A percentile compares a stretch with the other conserved stretches of the same genome.
These are phyloP conservation scores for Dipodomys spectabilis DNA, from an alignment of 2,113 vertebrate species.

Conservation along the genomic window DNA sequence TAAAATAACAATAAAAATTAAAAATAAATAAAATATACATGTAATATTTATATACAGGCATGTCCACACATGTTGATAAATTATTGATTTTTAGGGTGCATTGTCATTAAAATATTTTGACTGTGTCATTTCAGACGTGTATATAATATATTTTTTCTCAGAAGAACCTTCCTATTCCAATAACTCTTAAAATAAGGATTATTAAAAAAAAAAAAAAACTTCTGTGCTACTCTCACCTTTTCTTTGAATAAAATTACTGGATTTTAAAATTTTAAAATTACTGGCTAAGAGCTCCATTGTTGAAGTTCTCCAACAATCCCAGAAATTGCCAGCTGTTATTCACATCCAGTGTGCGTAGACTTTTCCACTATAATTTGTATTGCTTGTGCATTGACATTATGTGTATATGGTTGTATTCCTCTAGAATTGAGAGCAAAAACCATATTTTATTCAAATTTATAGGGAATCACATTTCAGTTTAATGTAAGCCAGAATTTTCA, in stretches of 20 bases:
- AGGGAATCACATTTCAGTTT: neutral
- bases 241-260: neutral
- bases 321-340: neutral
- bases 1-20: too few relatives aligned
- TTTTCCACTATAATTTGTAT: neutral
- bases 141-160: too few relatives aligned
- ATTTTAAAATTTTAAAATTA: too few relatives aligned
- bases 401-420: neutral
- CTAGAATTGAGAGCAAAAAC: slow-evolving; percentile 4
- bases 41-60: too few relatives aligned
- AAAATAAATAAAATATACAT: too few relatives aligned
- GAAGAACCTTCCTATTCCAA: too few relatives aligned
- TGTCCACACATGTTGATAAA: too few relatives aligned
- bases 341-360: neutral
- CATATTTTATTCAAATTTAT: neutral
- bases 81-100: too few relatives aligned
- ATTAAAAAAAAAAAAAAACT: neutral
- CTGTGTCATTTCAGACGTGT: too few relatives aligned
- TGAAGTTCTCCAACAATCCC: neutral
- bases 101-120: too few relatives aligned
- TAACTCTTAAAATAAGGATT: too few relatives aligned
- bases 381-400: neutral
- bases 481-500: neutral
- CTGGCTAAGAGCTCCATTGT: neutral
- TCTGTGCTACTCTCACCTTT: neutral